Evolutionary conservation across 2,113 vertebrate genomes (phyloP), one percentile per base, ranked within the genome.

Genomic region (Camelus bactrianus): DNA sequence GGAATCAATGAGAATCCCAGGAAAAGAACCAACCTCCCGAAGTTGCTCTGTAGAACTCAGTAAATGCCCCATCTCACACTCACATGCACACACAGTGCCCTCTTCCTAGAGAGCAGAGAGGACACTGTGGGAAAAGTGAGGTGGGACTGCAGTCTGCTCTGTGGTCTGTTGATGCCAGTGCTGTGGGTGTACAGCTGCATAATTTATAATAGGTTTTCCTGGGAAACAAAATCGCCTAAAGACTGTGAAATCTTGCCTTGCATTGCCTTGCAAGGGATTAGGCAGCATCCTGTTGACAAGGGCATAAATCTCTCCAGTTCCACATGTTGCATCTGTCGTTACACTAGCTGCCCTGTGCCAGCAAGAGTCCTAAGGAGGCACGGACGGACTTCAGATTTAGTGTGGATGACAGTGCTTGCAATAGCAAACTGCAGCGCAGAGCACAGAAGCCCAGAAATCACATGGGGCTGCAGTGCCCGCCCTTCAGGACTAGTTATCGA

Each of bases 221-320:
- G 92, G 86, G 88, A 94, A 97, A 67, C 52, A 91, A 87, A 91
- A 85, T 72, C 89, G 48, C 20, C 26, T 30, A 50, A 58, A 62
- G 28, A 91, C 96, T 93, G 76, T 72, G 86, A 95, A 97, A 95
- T 89, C 82, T 38, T 58, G 48, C 28, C 6, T 46, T n/a, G 8
- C 32, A 11, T 91, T 62, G 26, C 77, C 93, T 95, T 89, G 67
- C 62, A 32, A 42, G 22, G 54, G 85, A 95, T 94, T 84, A 93
- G 85, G 50, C 12, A 12, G 28, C 70, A 54, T 90, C 83, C 81
- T 92, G 58, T 92, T 88, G 75, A 50, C 26, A 84, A 73, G 35
- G 32, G 3, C 69, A 84, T 15, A 50, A 15, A 14, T 58, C 15
- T 30, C 19, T 60, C 35, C 26, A 73, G 26, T 54, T 77, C 56